A percentile compares a stretch with the other conserved stretches of the same genome.
Conservation (phyloP, 1,140 invertebrate genomes). For the Pseudomyrmex cubaensis region DNA sequence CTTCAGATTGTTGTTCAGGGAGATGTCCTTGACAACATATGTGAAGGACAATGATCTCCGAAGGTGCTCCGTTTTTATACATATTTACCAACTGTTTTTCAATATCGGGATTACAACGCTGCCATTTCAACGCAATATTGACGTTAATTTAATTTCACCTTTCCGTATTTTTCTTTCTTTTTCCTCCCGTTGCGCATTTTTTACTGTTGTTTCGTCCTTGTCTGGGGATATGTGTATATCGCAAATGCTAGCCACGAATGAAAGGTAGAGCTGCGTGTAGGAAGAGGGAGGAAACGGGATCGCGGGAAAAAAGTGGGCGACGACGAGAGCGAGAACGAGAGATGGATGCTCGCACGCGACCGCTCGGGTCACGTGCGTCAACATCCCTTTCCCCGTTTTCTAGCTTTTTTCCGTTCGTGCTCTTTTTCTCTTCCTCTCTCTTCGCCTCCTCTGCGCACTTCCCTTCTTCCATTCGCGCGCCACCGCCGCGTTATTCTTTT, state of each 20-base stretch:
- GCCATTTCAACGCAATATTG: constrained; percentile 17
- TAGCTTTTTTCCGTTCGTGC: constrained; percentile 14
- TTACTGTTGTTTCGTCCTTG: constrained; percentile 21
- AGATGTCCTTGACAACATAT: too few species aligned
- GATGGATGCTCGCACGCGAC: constrained; percentile 53
- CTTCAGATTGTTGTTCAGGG: too few species aligned
- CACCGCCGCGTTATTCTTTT: constrained; percentile 29
- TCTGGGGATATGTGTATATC: constrained; percentile 23
- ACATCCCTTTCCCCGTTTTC: constrained; percentile 48
- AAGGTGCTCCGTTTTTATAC: too few species aligned
- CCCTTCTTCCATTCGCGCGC: constrained; percentile 35
- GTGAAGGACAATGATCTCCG: too few species aligned
- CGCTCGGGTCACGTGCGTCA: constrained; percentile 64
- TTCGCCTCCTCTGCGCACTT: neutral
- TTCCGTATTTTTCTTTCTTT: constrained; percentile 19
- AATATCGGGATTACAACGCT: neutral
- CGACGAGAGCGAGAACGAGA: constrained; percentile 35
- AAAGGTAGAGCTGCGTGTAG: constrained; percentile 32
- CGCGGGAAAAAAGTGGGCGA: constrained; percentile 35
- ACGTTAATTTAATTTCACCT: constrained; percentile 46
- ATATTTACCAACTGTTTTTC: too few species aligned
- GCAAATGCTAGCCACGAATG: neutral
- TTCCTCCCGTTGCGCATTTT: neutral
- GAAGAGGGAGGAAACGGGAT: constrained; percentile 5
- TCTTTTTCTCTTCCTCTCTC: neutral